These are phyloP conservation scores for Ruditapes philippinarum DNA, from an alignment of 1,140 invertebrate genomes.

Conservation along the genomic window DNA sequence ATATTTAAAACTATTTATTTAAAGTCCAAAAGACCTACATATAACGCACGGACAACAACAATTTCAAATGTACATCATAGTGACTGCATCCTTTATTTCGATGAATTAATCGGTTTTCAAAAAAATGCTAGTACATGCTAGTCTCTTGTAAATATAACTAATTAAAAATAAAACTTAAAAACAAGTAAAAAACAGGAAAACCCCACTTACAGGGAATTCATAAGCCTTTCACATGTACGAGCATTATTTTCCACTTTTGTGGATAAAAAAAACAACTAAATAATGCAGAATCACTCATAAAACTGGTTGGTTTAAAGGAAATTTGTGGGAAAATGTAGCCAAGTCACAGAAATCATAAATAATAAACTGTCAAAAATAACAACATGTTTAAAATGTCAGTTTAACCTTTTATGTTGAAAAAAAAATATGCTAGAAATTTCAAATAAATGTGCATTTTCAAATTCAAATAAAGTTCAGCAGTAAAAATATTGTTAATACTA, in stretches of 20 bases:
- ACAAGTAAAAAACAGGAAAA: neutral
- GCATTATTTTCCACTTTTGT: neutral
- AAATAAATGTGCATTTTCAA: neutral
- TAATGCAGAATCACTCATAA: neutral
- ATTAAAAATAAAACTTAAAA: too few relatives aligned
- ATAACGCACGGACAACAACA: too few relatives aligned
- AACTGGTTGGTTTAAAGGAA: neutral
- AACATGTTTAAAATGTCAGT: neutral
- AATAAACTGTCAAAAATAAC: neutral
- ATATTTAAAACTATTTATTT: too few relatives aligned
- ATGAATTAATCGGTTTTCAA: too few relatives aligned
- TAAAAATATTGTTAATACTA: neutral
- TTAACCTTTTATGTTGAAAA: neutral
- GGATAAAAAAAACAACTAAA: neutral
- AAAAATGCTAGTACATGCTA: too few relatives aligned
- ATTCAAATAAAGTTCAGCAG: slow-evolving; percentile 25
- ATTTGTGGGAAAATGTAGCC: neutral
- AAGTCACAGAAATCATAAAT: slow-evolving; percentile 10
- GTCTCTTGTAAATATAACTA: too few relatives aligned
- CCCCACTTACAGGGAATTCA: neutral
- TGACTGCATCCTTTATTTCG: too few relatives aligned
- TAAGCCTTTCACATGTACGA: neutral
- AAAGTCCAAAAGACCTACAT: too few relatives aligned
- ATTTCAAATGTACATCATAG: too few relatives aligned
- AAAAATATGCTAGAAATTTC: neutral